Evolutionary conservation across 2,113 vertebrate species (phyloP).

Genomic region (Pica pica): DNA sequence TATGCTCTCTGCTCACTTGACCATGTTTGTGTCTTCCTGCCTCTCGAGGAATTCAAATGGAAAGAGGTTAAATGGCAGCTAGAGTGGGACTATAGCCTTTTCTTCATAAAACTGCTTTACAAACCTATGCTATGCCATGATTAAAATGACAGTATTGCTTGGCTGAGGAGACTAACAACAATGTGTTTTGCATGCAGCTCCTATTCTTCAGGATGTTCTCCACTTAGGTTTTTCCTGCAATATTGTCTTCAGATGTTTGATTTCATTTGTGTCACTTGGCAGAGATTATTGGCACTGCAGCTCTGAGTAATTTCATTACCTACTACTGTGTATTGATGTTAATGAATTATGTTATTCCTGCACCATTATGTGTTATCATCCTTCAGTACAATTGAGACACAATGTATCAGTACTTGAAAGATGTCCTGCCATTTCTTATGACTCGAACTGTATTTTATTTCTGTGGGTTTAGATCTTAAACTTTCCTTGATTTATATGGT

Average conservation of each 20-base stretch:
- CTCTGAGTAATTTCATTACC: not conserved
- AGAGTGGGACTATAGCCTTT: not conserved
- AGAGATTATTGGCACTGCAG: not conserved
- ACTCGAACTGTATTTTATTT: not conserved
- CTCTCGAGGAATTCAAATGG: not conserved
- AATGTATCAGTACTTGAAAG: not conserved
- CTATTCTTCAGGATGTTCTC: not conserved
- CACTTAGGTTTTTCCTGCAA: not conserved
- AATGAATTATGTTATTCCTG: constrained; percentile 26
- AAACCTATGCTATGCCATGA: not conserved
- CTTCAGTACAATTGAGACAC: not conserved
- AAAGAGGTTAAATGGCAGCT: not conserved
- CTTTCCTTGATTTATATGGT: not conserved
- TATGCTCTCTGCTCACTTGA: not conserved
- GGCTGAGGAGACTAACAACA: not conserved
- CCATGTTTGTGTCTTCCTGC: not conserved
- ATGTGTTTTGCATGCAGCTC: not conserved
- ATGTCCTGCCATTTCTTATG: not conserved
- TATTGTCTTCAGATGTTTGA: not conserved
- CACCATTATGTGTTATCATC: not conserved
- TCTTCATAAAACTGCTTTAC: not conserved
- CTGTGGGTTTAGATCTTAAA: not conserved
- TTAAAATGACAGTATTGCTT: not conserved
- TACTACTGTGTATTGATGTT: not conserved
- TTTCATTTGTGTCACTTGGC: not conserved